phyloP scores from a whole-genome alignment of 92 coral and sea anemone genomes.

The Ricordea florida region DNA sequence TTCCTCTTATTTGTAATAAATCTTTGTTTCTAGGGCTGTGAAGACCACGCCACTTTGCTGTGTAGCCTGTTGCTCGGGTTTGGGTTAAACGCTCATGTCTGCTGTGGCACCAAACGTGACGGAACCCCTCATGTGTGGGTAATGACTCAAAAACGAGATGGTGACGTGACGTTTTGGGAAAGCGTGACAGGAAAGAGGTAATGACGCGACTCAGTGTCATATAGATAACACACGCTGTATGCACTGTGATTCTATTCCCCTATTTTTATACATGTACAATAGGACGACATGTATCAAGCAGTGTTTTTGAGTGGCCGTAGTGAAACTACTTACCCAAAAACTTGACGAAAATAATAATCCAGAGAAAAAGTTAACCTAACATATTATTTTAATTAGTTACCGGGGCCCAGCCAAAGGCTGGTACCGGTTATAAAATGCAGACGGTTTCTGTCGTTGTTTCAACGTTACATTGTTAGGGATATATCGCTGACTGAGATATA shows the following conservation, averaged over 20 bases:
- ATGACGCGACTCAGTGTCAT: too few relatives aligned
- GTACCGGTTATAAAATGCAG: too few relatives aligned
- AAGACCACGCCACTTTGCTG: constrained; percentile 30
- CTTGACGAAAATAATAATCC: not conserved
- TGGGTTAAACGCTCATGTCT: constrained; percentile 26
- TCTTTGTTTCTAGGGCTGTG: constrained; percentile 19
- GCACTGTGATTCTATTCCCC: too few relatives aligned
- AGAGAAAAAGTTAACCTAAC: too few relatives aligned
- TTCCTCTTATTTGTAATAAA: not conserved
- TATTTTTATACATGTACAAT: not conserved
- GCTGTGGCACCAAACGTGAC: constrained; percentile 37
- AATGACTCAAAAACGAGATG: constrained; percentile 25
- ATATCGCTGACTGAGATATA: too few relatives aligned
- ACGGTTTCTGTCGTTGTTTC: too few relatives aligned
- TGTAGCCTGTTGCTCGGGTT: constrained; percentile 30
- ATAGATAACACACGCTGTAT: too few relatives aligned
- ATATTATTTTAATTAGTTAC: too few relatives aligned
- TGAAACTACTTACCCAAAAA: not conserved
- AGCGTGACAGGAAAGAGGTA: constrained; percentile 45
- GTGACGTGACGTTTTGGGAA: constrained; percentile 44
- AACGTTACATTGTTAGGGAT: too few relatives aligned
- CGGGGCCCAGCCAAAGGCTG: too few relatives aligned
- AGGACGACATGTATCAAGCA: not conserved
- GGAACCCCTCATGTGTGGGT: constrained; percentile 56
- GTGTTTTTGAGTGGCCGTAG: not conserved